Conservation (phyloP, 2,888 invertebrate species). For the Agrotis segetum region DNA sequence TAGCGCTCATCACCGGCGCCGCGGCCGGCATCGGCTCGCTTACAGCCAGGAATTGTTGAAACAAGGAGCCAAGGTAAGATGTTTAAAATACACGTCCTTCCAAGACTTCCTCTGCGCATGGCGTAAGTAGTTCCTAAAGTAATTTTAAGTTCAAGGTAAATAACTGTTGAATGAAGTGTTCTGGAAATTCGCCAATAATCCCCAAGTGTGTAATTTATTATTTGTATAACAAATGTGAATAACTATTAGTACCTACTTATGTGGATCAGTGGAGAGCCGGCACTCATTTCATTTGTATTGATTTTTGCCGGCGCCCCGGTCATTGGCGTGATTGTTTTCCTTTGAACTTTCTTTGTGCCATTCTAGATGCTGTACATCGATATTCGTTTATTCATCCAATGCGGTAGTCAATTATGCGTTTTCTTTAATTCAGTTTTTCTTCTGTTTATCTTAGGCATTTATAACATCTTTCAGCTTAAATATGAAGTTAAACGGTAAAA, state of each 20-base stretch:
- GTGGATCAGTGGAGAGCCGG: conserved; percentile 52
- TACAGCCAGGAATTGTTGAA: conserved; percentile 93
- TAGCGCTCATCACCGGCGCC: conserved; percentile 94
- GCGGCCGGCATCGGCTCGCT: conserved; percentile 94
- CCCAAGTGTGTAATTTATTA: conserved; percentile 28
- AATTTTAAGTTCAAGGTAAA: conserved; percentile 84
- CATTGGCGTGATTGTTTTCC: conserved; percentile 74
- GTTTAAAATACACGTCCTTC: conserved; percentile 38
- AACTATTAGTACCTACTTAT: not conserved
- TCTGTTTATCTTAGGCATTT: conserved; percentile 11
- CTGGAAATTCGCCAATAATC: conserved; percentile 70
- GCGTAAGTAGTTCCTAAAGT: conserved; percentile 61
- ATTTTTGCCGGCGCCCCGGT: conserved; percentile 82
- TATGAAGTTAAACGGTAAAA: not conserved
- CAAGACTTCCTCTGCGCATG: conserved; percentile 61
- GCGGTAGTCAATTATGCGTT: conserved; percentile 1
- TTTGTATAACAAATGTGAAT: conserved; percentile 40
- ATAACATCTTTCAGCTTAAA: too few species aligned
- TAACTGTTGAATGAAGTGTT: conserved; percentile 76
- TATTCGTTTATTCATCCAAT: conserved; percentile 14
- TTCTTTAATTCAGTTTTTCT: not conserved
- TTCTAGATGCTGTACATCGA: conserved; percentile 19
- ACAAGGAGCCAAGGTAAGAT: conserved; percentile 93
- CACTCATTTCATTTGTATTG: conserved; percentile 81
- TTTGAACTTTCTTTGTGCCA: conserved; percentile 70